These are phyloP conservation scores for Cerastis leucographa DNA, from an alignment of 2,888 invertebrate genomes.

Conservation along the genomic window DNA sequence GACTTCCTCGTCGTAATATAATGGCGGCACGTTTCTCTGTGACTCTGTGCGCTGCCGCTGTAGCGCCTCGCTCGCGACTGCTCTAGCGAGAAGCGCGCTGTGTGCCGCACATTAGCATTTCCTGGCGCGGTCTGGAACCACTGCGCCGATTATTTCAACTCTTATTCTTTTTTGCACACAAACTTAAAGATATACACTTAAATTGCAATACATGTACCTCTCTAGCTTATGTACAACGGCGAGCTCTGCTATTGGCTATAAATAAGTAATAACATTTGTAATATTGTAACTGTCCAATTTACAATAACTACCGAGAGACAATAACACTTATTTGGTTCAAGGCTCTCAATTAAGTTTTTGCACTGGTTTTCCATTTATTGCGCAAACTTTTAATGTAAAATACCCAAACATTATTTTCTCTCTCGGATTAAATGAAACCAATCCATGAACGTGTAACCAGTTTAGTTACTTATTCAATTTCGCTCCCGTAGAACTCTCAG, in stretches of 20 bases:
- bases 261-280: slow-evolving; percentile 23
- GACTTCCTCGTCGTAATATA: slow-evolving; percentile 28
- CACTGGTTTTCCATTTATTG: slow-evolving; percentile 34
- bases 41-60: no score
- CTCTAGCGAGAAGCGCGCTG: not conserved
- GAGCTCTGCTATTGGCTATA: not conserved
- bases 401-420: not conserved
- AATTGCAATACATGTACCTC: no score
- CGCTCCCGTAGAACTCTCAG: not conserved
- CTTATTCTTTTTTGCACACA: no score
- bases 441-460: not conserved
- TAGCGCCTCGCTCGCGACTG: not conserved
- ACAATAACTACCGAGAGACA: slow-evolving; percentile 21
- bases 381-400: slow-evolving; percentile 8
- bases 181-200: no score
- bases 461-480: not conserved
- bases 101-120: not conserved
- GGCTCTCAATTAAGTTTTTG: slow-evolving; percentile 33
- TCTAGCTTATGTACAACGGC: no score
- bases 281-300: not conserved
- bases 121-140: not conserved
- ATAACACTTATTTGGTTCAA: slow-evolving; percentile 40
- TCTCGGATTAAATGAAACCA: slow-evolving; percentile 3
- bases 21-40: not conserved
- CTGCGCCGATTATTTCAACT: not conserved